Evolutionary conservation across 2,888 invertebrate genomes (phyloP).

Genomic region (Tetragonula carbonaria): DNA sequence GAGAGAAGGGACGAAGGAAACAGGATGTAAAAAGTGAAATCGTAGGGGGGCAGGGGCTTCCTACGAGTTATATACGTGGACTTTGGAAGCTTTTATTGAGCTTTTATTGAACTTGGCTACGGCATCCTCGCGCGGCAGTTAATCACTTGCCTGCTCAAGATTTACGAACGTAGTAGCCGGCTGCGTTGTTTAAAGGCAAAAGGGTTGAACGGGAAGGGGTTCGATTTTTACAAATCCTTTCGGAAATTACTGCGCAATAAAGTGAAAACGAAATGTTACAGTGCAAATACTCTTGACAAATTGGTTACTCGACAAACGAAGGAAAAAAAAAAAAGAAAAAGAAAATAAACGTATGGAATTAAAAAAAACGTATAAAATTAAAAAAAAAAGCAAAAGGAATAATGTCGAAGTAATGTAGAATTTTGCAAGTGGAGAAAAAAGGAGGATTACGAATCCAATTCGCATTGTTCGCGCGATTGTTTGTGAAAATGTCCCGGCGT

Average conservation of each 20-base stretch:
- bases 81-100: slow-evolving; percentile 25
- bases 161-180: not conserved
- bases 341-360: not conserved
- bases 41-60: not conserved
- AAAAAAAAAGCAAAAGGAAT: slow-evolving; percentile 12
- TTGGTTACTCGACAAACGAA: too few relatives aligned
- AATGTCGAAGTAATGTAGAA: not conserved
- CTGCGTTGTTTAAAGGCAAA: too few relatives aligned
- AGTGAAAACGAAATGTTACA: too few relatives aligned
- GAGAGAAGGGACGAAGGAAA: not conserved
- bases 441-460: slow-evolving; percentile 27
- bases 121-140: not conserved
- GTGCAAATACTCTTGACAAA: too few relatives aligned
- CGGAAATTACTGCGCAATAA: too few relatives aligned
- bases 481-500: slow-evolving; percentile 65
- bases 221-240: too few relatives aligned
- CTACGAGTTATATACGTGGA: slow-evolving; percentile 12
- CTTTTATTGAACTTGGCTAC: not conserved
- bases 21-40: not conserved
- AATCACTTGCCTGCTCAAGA: not conserved
- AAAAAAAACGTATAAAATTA: not conserved
- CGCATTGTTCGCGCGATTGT: slow-evolving; percentile 61
- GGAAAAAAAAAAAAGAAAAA: too few relatives aligned
- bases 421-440: not conserved
- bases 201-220: too few relatives aligned